Evolutionary conservation across 35 echinoderm and acorn worm genomes (phyloP), one percentile per base, ranked within the genome.

Genomic region (Anneissia japonica): DNA sequence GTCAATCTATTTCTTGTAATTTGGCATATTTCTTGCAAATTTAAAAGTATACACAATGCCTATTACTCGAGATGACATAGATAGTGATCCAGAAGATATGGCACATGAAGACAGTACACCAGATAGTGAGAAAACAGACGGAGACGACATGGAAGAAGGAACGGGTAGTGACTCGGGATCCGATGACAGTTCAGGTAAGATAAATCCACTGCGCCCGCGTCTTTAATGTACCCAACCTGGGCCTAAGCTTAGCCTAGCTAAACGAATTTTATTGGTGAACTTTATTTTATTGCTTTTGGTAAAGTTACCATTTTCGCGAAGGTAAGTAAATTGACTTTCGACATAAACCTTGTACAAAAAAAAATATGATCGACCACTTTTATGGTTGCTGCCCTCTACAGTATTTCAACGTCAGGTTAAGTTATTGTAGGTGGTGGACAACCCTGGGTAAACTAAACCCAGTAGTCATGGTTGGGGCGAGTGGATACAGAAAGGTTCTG

Each of bases 1-100:
- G n/a, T n/a, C n/a, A 64, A 64, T 64, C 4, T 45, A 45, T 4
- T 4, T 45, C 40, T 64, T 19, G 51, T 64, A 64, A 64, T 26
- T 26, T 64, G 10, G 7, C 4, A 19, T 64, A 2, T 9, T 64
- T 16, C 9, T 64, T 16, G 51, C 51, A 64, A 23, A 64, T 9
- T 64, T 16, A 64, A 64, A 6, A 64, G 21, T 26, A 16, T 26
- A 16, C 1, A 35, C 5, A 39, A 81, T 81, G 79, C 79, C 79
- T 35, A 26, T 37, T 29, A 81, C 38, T 39, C 35, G 38, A 36
- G 79, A 81, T 30, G 38, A 36, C 6, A 37, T 36, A 11, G 79
- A 81, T 39, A 81, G 79, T 39, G 79, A 81, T 30, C 35, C 14
- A 40, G 79, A 81, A 81, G 79, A 81, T 39, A 81, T 81, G 79